A percentile compares a stretch with the other conserved stretches of the same genome.
These are phyloP conservation scores for Gallinago undulata DNA, from an alignment of 2,113 vertebrate genomes.

Conservation along the genomic window DNA sequence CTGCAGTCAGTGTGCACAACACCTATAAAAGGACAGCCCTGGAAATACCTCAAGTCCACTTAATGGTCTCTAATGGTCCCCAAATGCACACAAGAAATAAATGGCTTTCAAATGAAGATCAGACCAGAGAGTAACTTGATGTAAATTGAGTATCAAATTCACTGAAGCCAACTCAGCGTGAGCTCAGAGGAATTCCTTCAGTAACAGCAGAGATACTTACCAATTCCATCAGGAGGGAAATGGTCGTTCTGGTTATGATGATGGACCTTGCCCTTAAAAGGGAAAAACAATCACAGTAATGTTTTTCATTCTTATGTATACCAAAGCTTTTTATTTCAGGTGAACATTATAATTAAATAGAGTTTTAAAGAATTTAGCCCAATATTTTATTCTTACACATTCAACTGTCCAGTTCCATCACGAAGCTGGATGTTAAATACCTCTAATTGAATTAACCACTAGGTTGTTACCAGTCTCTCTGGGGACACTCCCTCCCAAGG, in stretches of 20 bases:
- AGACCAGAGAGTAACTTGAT: background rate
- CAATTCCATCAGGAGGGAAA: conserved; percentile 92
- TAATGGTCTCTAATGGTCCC: background rate
- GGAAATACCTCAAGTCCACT: background rate
- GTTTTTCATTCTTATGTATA: background rate
- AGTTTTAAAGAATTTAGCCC: background rate
- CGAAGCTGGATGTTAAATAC: background rate
- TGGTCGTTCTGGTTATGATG: conserved; percentile 91
- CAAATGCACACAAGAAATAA: background rate
- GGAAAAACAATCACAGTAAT: background rate
- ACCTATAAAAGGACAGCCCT: background rate
- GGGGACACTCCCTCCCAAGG: background rate
- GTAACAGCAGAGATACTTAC: conserved; percentile 76
- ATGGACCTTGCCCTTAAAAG: conserved; percentile 85
- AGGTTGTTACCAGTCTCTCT: background rate
- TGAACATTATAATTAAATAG: background rate
- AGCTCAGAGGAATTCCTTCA: background rate
- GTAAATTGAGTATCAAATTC: background rate
- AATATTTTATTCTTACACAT: background rate
- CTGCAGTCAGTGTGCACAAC: background rate
- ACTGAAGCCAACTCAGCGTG: background rate
- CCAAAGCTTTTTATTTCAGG: background rate
- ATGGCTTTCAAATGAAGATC: background rate
- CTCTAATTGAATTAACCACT: background rate
- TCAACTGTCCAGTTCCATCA: background rate